Conservation (phyloP, 2,113 vertebrate genomes). For the Chloropsis hardwickii region DNA sequence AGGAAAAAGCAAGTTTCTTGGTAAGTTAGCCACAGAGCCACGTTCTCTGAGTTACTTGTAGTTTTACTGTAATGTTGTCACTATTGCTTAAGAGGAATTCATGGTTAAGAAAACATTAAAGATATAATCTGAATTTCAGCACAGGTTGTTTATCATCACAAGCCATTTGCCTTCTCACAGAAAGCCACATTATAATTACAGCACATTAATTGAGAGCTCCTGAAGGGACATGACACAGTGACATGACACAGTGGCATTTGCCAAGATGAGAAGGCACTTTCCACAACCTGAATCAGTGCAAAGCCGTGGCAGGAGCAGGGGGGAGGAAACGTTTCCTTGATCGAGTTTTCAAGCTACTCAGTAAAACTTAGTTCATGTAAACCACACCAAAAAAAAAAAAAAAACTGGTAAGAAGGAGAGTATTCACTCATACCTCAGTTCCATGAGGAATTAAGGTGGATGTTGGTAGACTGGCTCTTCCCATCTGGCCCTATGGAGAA, state of each 20-base stretch:
- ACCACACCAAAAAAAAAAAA: not conserved
- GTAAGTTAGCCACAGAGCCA: not conserved
- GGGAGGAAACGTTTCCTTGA: not conserved
- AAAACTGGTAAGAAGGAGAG: not conserved
- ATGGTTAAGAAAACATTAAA: not conserved
- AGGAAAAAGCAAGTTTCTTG: not conserved
- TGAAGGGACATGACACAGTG: not conserved
- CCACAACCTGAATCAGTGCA: fast-evolving
- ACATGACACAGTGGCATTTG: not conserved
- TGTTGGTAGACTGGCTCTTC: not conserved
- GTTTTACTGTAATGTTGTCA: not conserved
- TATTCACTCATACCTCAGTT: not conserved
- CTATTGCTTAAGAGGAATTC: not conserved
- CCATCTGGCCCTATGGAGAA: fast-evolving
- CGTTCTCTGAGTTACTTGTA: not conserved
- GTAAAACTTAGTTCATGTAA: not conserved
- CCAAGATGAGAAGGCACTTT: not conserved
- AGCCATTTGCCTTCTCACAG: not conserved
- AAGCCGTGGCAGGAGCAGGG: not conserved
- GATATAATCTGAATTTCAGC: not conserved
- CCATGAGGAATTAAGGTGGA: not conserved
- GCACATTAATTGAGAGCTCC: not conserved
- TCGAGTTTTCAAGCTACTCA: not conserved
- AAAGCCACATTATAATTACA: not conserved
- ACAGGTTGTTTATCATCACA: not conserved